Percentiles rank a stretch among this genome's conserved stretches.
Evolutionary conservation across 1,140 invertebrate genomes (phyloP).

Genomic region (Physella acuta): DNA sequence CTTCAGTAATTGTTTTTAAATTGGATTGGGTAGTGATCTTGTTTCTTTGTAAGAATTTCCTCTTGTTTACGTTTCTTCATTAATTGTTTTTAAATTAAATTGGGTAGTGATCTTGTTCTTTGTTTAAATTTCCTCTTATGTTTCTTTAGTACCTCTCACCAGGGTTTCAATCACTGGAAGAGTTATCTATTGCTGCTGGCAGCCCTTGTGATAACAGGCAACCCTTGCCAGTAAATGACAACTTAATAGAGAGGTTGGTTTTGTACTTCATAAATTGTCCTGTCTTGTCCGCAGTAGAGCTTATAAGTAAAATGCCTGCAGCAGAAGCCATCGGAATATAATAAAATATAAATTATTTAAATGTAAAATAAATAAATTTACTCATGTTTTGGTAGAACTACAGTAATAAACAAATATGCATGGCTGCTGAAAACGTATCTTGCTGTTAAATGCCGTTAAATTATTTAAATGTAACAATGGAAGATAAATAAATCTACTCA

Average conservation of each 20-base stretch:
- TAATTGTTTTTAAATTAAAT: not conserved
- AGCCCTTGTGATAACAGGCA: slow-evolving; percentile 9
- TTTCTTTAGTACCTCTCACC: slow-evolving; percentile 7
- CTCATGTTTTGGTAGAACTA: too few relatives aligned
- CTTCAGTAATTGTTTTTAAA: too few relatives aligned
- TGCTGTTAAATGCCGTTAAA: not conserved
- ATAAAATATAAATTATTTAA: not conserved
- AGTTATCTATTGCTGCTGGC: slow-evolving; percentile 13
- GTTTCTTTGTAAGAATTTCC: too few relatives aligned
- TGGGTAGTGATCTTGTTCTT: too few relatives aligned
- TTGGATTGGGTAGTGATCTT: too few relatives aligned
- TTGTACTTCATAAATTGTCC: too few relatives aligned
- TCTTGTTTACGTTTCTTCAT: not conserved
- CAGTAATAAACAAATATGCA: too few relatives aligned
- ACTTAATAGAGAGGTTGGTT: slow-evolving; percentile 21
- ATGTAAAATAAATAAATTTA: not conserved
- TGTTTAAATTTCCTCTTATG: not conserved
- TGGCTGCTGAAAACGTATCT: too few relatives aligned
- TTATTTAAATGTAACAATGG: not conserved
- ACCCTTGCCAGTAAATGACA: slow-evolving; percentile 14
- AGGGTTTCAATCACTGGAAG: slow-evolving; percentile 13
- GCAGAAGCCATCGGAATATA: not conserved
- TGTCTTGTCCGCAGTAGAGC: too few relatives aligned
- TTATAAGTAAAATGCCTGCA: too few relatives aligned
- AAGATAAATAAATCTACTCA: not conserved